Conservation (phyloP, 2,888 invertebrate genomes). For the Plemyria rubiginata region DNA sequence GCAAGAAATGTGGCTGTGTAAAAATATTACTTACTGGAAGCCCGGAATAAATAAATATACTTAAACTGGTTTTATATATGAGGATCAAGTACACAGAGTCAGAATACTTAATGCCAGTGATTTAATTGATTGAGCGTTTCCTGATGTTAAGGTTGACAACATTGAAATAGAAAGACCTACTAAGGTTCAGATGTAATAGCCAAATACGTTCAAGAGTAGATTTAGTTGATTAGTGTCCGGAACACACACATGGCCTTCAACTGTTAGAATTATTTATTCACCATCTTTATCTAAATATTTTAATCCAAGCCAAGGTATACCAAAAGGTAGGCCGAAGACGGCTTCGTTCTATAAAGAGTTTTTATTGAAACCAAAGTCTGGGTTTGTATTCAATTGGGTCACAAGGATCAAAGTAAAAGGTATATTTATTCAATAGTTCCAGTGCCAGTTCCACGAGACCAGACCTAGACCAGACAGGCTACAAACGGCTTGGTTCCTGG, state of each 20-base stretch:
- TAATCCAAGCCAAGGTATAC: not conserved
- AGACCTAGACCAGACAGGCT: too few relatives aligned
- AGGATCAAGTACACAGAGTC: not conserved
- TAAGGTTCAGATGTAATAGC: not conserved
- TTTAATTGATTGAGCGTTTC: not conserved
- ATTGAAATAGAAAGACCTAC: not conserved
- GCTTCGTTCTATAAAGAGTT: too few relatives aligned
- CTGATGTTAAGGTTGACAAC: not conserved
- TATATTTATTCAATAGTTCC: too few relatives aligned
- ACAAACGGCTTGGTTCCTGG: too few relatives aligned
- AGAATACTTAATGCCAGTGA: not conserved
- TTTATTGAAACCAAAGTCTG: too few relatives aligned
- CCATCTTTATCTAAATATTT: not conserved
- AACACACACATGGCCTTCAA: not conserved
- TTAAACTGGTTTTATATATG: not conserved
- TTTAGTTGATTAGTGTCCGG: not conserved
- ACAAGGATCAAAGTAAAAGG: too few relatives aligned
- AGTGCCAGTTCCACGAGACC: too few relatives aligned
- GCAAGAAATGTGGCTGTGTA: too few relatives aligned
- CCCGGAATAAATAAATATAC: too few relatives aligned
- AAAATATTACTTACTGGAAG: too few relatives aligned
- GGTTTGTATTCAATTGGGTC: too few relatives aligned
- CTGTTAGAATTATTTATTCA: not conserved
- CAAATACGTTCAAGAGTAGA: not conserved
- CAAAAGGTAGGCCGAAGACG: not conserved